Base-by-base conservation (phyloP, 1,140 invertebrate genomes). In the Dendrolimus punctatus region DNA sequence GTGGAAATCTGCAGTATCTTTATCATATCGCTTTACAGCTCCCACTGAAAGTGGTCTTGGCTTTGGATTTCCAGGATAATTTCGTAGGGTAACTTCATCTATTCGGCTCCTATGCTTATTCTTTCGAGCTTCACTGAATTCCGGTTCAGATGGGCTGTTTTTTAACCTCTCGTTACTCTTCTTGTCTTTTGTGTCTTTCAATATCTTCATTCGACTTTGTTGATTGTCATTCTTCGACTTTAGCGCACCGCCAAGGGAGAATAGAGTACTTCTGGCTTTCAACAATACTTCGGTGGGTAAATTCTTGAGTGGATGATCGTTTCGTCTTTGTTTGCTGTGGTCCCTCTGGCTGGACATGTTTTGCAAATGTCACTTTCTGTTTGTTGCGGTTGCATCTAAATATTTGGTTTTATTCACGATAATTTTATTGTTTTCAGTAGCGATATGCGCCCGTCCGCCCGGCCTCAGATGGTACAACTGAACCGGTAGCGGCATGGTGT, bases 181-280 rank as follows among this genome's bases (percentile, higher is more conserved):
- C 54, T 76, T 79, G 6, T 68, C 66, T 61, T 79, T 75, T 2
- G 51, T 9, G 8, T 76, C 69, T 41, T 74, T 66, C 50, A 77
- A 82, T 6, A 60, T 39, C 9, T 42, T 45, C 43, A 72, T 75
- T 1, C 54, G 42, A 9, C 59, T 50, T 37, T 71, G 67, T 6
- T 72, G 69, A 5, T 69, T 57, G 4, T 84, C 76, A 50, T 75
- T 65, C 69, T 71, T 78, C 23, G 76, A 59, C 56, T 84, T 86
- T 23, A 85, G 51, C 6, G 79, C 77, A 42, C 79, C 77, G 6
- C 77, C 65, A 8, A 86, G 59, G 4, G 79, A 76, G 23, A 77
- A 66, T 5, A 87, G 57, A 5, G 82, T 85, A 49, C 71, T 82
- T 47, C 76, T 58, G 2, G 85, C 85, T 64, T 82, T 84, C 5